Evolutionary conservation across 2,797 vertebrate species (phyloP).

Genomic region (Schizothorax lantsangensis): DNA sequence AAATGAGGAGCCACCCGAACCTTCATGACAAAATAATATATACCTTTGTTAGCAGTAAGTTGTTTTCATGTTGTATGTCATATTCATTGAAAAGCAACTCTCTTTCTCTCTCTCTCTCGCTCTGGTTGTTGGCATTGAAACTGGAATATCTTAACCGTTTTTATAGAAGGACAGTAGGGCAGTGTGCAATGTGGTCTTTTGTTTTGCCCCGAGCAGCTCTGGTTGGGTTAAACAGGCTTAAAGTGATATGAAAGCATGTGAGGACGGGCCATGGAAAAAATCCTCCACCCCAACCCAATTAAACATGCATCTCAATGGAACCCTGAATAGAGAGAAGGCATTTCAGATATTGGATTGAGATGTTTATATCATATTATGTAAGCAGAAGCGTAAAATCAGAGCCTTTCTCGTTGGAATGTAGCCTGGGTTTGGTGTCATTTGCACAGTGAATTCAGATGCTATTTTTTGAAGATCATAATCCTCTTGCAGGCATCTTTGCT

Average conservation of each 20-base stretch:
- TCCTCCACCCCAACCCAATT: conserved; percentile 11
- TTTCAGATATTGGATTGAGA: conserved; percentile 23
- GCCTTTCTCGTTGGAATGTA: background rate
- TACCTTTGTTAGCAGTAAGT: conserved; percentile 26
- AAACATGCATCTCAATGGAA: conserved; percentile 1
- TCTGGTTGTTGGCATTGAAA: background rate
- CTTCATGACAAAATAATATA: conserved; percentile 42
- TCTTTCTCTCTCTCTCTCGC: background rate
- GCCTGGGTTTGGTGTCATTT: background rate
- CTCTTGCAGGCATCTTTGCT: background rate
- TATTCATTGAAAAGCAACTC: conserved; percentile 8
- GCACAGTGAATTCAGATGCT: background rate
- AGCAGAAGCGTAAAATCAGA: background rate
- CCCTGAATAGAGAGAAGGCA: conserved; percentile 14
- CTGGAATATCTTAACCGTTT: background rate
- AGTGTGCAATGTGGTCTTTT: conserved; percentile 21
- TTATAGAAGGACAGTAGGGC: conserved; percentile 6
- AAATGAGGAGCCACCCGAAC: conserved; percentile 43
- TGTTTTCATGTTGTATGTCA: background rate
- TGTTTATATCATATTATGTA: conserved; percentile 21
- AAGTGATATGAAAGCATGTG: background rate
- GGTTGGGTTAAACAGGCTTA: conserved; percentile 13
- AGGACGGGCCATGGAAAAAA: background rate
- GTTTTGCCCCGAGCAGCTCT: background rate
- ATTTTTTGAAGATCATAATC: conserved; percentile 15